Evolutionary conservation across 64 coral and sea anemone genomes (phyloP), one percentile per base, ranked within the genome.

Genomic region (Trachythela sp.): DNA sequence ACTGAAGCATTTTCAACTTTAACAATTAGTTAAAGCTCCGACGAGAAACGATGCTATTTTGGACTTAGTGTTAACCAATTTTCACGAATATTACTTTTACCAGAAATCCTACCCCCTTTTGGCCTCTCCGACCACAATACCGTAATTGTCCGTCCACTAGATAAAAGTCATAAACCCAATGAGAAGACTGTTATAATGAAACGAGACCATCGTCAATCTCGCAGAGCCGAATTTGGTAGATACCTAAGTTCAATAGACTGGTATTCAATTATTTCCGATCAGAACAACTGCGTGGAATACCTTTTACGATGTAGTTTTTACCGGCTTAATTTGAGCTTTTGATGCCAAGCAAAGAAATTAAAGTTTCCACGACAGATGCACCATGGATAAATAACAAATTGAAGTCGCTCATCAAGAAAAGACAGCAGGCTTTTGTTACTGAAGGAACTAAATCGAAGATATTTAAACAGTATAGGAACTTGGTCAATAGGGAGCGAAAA

Each of bases 71-170:
- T 39, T 88, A 22, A 92, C 91, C 54, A 92, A 88, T 43, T 48
- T 92, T 86, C 72, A 88, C 3, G 32, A 43, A 24, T 45, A 67
- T 22, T 88, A 92, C 39, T 22, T 32, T 31, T 37, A 54, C 85
- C 68, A 54, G 41, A 83, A 40, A 6, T 2, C 15, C 86, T 77
- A 49, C 90, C 90, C 48, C 90, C 90, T 35, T 92, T 87, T 87
- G 64, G 85, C 31, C 70, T 92, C 33, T 92, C 90, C 38, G 90
- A 92, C 31, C 85, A 92, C 24, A 87, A 92, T 83, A 92, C 89
- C 26, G 84, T n/a, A n/a, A n/a, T n/a, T n/a, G n/a, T n/a, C n/a
- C n/a, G n/a, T n/a, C n/a, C n/a, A n/a, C n/a, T n/a, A n/a, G n/a
- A n/a, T n/a, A n/a, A n/a, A n/a, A n/a, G n/a, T n/a, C n/a, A n/a